A percentile compares a stretch with the other conserved stretches of the same genome.
These are phyloP conservation scores for Lepidotrigona ventralis DNA, from an alignment of 1,140 invertebrate genomes.

Conservation along the genomic window DNA sequence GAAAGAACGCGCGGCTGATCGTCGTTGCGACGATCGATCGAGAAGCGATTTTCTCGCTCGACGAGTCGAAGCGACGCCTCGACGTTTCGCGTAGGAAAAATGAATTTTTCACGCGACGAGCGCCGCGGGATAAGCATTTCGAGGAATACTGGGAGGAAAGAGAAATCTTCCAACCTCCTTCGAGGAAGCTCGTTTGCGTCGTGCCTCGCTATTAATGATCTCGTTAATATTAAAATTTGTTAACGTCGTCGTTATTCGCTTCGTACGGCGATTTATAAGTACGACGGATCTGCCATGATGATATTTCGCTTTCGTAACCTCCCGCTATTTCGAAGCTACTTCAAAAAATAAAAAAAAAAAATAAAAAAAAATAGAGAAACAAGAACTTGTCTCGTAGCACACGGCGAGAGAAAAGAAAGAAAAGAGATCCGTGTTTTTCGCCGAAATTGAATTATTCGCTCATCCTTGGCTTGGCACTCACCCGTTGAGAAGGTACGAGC, in stretches of 20 bases:
- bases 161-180: no score
- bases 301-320: slow-evolving; percentile 41
- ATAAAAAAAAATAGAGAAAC: no score
- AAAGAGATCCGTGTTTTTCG: neutral
- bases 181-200: slow-evolving; percentile 20
- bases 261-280: slow-evolving; percentile 52
- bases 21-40: neutral
- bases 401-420: neutral
- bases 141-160: neutral
- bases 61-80: neutral
- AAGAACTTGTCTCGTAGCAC: neutral
- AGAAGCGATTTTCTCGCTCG: slow-evolving; percentile 8
- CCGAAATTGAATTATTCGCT: slow-evolving; percentile 12
- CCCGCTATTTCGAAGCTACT: neutral
- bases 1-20: neutral
- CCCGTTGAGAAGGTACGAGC: neutral
- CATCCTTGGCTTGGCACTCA: neutral
- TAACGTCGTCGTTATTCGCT: slow-evolving; percentile 25
- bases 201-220: slow-evolving; percentile 30
- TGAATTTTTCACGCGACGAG: slow-evolving; percentile 7
- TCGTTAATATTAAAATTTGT: slow-evolving; percentile 51
- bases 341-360: neutral
- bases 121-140: neutral
- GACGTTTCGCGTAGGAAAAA: neutral
- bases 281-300: slow-evolving; percentile 23